phyloP scores from a whole-genome alignment of 2,797 vertebrate species.

The Propithecus deckenii region DNA sequence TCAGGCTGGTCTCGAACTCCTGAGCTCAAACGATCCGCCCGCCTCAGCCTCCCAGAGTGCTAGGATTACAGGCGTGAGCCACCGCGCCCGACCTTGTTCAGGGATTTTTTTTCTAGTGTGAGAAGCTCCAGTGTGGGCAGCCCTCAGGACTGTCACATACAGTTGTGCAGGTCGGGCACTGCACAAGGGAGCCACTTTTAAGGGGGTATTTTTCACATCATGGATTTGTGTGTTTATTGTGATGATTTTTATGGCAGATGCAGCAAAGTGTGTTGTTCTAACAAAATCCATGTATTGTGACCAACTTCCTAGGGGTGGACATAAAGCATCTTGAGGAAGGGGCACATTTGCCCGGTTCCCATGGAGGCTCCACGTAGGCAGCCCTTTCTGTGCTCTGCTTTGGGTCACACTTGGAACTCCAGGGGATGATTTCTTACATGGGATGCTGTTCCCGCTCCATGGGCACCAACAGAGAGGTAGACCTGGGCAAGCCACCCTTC shows the following conservation, averaged over 20 bases:
- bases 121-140: not conserved
- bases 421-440: not conserved
- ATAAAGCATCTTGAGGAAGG: not conserved
- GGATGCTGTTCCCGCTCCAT: not conserved
- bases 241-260: not conserved
- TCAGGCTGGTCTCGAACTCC: too few species aligned
- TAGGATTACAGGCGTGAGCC: too few species aligned
- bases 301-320: not conserved
- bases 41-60: too few species aligned
- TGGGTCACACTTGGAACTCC: not conserved
- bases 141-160: not conserved
- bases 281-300: not conserved
- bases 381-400: not conserved
- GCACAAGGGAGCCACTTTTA: not conserved
- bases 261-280: not conserved
- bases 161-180: not conserved
- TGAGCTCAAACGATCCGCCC: too few species aligned
- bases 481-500: not conserved
- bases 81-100: not conserved
- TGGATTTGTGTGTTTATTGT: not conserved
- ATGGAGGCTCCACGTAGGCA: not conserved
- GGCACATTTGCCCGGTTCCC: not conserved
- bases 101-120: not conserved
- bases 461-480: not conserved
- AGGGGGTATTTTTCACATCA: not conserved